phyloP scores from a whole-genome alignment of 2,888 invertebrate genomes.

The Ellobium chinense region DNA sequence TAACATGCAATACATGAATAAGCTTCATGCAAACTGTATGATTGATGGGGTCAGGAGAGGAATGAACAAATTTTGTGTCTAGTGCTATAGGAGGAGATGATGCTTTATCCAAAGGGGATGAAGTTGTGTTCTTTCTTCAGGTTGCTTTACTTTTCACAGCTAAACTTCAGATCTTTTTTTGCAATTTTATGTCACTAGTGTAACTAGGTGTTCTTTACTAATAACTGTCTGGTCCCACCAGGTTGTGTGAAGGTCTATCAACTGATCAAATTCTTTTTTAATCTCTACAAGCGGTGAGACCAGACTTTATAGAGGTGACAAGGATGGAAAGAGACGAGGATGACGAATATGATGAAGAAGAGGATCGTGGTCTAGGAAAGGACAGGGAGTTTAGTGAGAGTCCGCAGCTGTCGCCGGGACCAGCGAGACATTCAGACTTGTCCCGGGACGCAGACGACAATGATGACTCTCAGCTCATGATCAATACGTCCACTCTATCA shows the following conservation, averaged over 20 bases:
- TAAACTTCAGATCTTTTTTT: too few species aligned
- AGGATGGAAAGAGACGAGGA: slow-evolving; percentile 57
- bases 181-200: not conserved
- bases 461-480: slow-evolving; percentile 58
- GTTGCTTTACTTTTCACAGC: too few species aligned
- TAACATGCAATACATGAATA: too few species aligned
- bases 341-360: slow-evolving; percentile 57
- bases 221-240: not conserved
- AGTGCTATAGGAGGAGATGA: too few species aligned
- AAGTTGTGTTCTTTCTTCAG: too few species aligned
- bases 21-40: too few species aligned
- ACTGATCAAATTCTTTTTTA: not conserved
- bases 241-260: not conserved
- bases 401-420: slow-evolving; percentile 50
- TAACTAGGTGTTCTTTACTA: not conserved
- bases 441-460: slow-evolving; percentile 47
- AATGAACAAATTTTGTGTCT: too few species aligned
- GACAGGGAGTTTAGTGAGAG: slow-evolving; percentile 56
- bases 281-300: slow-evolving; percentile 44
- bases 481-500: slow-evolving; percentile 69
- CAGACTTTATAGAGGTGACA: slow-evolving; percentile 65
- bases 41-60: too few species aligned
- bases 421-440: slow-evolving; percentile 39
- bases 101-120: too few species aligned
- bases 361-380: slow-evolving; percentile 60